These are phyloP conservation scores for Cephalopachus bancanus DNA, from an alignment of 2,797 vertebrate genomes.

Conservation along the genomic window DNA sequence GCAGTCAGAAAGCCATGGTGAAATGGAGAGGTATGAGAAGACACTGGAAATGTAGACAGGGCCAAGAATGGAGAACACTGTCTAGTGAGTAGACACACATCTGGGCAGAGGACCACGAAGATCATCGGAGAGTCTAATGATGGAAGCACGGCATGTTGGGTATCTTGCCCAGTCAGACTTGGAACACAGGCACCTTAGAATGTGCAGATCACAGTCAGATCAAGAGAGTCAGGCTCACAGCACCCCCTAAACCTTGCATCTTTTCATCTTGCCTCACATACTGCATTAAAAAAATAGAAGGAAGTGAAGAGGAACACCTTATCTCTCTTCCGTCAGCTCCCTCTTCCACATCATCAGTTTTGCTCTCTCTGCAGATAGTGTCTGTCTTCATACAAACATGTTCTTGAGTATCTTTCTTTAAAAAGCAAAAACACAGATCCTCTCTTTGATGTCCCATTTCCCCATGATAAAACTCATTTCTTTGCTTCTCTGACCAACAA, in stretches of 20 bases:
- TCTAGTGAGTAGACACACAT: neutral
- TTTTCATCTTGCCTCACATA: neutral
- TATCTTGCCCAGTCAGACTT: neutral
- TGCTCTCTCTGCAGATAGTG: neutral
- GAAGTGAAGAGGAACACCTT: neutral
- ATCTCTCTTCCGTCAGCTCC: neutral
- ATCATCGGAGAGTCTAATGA: neutral
- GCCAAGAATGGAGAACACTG: neutral
- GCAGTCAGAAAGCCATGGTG: neutral
- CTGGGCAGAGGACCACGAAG: neutral
- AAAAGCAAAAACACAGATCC: too few species aligned
- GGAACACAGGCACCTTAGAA: neutral
- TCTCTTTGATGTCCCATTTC: neutral
- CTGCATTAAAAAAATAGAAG: neutral
- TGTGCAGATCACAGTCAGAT: neutral
- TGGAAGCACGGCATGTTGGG: neutral
- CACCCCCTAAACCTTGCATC: neutral
- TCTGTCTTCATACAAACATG: neutral
- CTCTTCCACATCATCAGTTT: rapidly evolving
- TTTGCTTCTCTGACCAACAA: neutral
- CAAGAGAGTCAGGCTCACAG: neutral
- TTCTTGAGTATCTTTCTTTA: neutral
- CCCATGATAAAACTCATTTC: neutral
- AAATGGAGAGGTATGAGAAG: neutral
- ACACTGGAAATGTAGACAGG: neutral